Evolutionary conservation across 1,140 invertebrate genomes (phyloP), one percentile per base, ranked within the genome.

Genomic region (Macrobrachium nipponense): DNA sequence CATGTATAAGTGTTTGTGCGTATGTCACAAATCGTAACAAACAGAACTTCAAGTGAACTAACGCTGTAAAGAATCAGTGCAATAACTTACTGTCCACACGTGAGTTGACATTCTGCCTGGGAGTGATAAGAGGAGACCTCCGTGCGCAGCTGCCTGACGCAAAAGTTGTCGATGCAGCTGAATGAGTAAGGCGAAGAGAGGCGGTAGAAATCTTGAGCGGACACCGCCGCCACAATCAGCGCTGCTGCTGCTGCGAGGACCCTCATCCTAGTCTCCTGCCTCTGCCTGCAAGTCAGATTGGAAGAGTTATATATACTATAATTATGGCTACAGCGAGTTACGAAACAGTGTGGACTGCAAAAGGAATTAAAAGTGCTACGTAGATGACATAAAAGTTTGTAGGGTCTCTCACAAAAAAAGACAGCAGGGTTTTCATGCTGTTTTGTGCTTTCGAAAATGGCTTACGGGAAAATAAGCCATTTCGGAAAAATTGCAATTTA

Each of bases 191-290:
- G 64, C 17, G 36, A 11, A 8, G 64, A 51, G 20, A 81, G 64
- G 17, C 80, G 64, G 66, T 58, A 81, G 80, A 2, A 72, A 15
- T 23, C 58, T 27, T 81, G 36, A 18, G 43, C 80, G 11, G 66
- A 64, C 23, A 66, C 78, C 7, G 64, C n/a, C 51, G 66, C 80
- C 64, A 70, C 62, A 62, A 81, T 10, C 43, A 81, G 43, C 14
- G 66, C 17, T 20, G 66, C 17, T 20, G 36, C 5, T 51, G 70
- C 80, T 44, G 70, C 64, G 12, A 81, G 64, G 18, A 27, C 44
- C 80, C 44, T 81, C 80, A 81, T 81, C 80, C 70, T 81, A 20
- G 60, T 68, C 80, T 68, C 64, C 51, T 51, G 51, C 51, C 51
- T 51, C 51, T 51, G 51, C 51, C 51, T 51, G 51, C 51, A 51